Evolutionary conservation across 2,797 vertebrate genomes (phyloP), one percentile per base, ranked within the genome.

Genomic region (Ptychobarbus kaznakovi): DNA sequence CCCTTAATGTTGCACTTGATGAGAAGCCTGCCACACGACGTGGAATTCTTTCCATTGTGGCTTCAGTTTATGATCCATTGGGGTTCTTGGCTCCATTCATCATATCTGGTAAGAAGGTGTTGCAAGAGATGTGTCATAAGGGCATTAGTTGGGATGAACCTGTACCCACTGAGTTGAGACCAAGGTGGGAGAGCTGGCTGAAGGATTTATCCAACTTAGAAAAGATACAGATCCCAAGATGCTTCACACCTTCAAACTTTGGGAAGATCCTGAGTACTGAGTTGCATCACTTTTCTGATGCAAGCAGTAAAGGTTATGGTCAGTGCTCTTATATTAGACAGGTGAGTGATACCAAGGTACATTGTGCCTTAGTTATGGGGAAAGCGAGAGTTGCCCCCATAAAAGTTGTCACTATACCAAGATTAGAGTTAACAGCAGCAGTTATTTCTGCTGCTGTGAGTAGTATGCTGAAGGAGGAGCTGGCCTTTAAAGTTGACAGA

Each of bases 121-220:
- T 90, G 0, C 87, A 89, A 1, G 87, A 89, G 4, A 87, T 90
- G 86, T 91, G 88, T 16, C 80, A 86, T 1, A 53, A 8, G 1
- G 86, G 88, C 0, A 53, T 61, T 0, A 58, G 49, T 0, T 90
- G 86, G 89, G 88, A 91, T 32, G 82, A 89, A 12, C 87, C 74
- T 0, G 42, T 89, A 1, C 86, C 86, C 1, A 3, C 0, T 0
- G 76, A 85, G 0, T 18, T 90, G 12, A 72, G 69, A 35, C 32
- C 15, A 86, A 20, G 20, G 49, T 88, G 76, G 84, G 70, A 90
- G 49, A 65, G 4, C 9, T 89, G 88, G 87, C 0, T 83, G 15
- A 74, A 61, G 0, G 85, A 90, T 28, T n/a, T 88, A 0, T 0
- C 56, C 3, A 89, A 90, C 12, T 56, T 88, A 0, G 9, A 69